Conservation (phyloP, 2,113 vertebrate genomes). For the Excalfactoria chinensis region DNA sequence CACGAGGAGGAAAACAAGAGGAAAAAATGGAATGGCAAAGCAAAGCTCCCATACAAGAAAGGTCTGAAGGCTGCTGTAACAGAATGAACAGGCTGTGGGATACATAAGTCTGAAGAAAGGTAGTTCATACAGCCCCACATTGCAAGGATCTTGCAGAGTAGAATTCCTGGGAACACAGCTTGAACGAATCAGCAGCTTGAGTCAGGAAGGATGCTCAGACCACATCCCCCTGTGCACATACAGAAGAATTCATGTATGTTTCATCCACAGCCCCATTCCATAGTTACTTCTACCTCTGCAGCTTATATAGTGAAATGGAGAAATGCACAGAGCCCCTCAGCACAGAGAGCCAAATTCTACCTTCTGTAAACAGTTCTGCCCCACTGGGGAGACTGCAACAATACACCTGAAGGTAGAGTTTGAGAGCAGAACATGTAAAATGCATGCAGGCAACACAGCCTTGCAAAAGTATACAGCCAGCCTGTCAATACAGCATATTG, state of each 20-base stretch:
- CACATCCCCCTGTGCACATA: background rate
- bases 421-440: background rate
- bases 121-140: background rate
- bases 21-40: conserved; percentile 48
- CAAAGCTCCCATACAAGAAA: conserved; percentile 7
- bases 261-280: background rate
- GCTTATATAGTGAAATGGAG: conserved; percentile 45
- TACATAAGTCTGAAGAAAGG: conserved; percentile 47
- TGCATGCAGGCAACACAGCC: background rate
- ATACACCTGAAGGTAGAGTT: conserved; percentile 10
- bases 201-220: conserved; percentile 7
- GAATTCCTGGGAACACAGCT: conserved; percentile 54
- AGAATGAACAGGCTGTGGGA: background rate
- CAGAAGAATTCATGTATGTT: background rate
- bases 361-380: background rate
- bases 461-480: background rate
- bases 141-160: background rate
- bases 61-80: background rate
- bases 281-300: conserved; percentile 59
- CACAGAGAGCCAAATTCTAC: background rate
- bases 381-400: background rate
- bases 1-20: conserved; percentile 52
- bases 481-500: background rate
- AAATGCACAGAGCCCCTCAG: background rate
- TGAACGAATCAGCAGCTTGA: background rate